phyloP scores from a whole-genome alignment of 2,113 vertebrate species.

The Martes martes region DNA sequence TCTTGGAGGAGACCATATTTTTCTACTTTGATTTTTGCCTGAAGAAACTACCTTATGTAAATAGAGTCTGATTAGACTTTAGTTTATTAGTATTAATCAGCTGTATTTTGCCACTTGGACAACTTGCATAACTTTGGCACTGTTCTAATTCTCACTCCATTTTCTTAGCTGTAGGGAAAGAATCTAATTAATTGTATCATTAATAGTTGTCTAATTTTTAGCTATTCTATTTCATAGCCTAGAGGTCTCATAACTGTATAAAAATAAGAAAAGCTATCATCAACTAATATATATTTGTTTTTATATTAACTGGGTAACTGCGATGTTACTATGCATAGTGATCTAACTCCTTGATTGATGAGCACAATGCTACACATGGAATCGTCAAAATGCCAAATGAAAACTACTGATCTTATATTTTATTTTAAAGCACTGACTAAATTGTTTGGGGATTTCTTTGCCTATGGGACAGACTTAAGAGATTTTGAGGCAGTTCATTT shows the following conservation, averaged over 20 bases:
- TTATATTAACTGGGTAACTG: constrained; percentile 39
- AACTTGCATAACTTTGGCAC: constrained; percentile 5
- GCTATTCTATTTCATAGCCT: constrained; percentile 1
- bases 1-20: neutral
- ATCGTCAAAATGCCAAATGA: neutral
- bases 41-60: constrained; percentile 5
- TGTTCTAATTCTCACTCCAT: constrained; percentile 34
- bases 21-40: constrained; percentile 3
- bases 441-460: constrained; percentile 45
- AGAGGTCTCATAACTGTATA: constrained; percentile 5
- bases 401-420: neutral
- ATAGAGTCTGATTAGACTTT: neutral
- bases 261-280: constrained; percentile 54
- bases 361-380: neutral
- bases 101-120: constrained; percentile 36
- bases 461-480: neutral
- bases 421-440: constrained; percentile 47
- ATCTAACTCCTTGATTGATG: neutral
- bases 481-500: neutral
- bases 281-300: constrained; percentile 49
- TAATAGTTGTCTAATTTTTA: constrained; percentile 54
- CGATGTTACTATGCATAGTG: neutral
- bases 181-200: constrained; percentile 59
- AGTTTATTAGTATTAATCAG: constrained; percentile 50
- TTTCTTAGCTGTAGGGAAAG: neutral